A percentile compares a stretch with the other conserved stretches of the same genome.
These are phyloP conservation scores for Caerostris darwini DNA, from an alignment of 1,140 invertebrate species.

Conservation along the genomic window DNA sequence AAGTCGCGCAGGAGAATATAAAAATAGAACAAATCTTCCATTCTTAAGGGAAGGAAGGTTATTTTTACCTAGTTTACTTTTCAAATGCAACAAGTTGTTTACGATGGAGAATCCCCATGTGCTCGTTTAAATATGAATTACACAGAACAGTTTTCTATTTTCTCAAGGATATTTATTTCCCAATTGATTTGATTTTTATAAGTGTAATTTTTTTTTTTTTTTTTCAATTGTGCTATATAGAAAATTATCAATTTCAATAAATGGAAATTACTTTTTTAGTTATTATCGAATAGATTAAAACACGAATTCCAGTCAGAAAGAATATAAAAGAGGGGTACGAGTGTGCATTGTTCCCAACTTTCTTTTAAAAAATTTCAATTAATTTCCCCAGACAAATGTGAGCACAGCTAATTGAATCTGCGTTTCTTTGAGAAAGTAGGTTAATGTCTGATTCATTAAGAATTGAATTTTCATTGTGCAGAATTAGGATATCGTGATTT, in stretches of 20 bases:
- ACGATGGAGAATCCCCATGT: not conserved
- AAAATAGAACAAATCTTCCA: not conserved
- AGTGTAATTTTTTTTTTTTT: too few species aligned
- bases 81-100: not conserved
- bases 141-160: too few species aligned
- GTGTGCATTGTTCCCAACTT: not conserved
- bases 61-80: not conserved
- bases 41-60: not conserved
- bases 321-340: not conserved
- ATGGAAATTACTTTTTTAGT: too few species aligned
- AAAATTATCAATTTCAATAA: too few species aligned
- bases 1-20: not conserved
- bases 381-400: not conserved
- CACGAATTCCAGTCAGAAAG: not conserved
- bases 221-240: too few species aligned
- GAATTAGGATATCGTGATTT: too few species aligned
- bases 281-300: not conserved
- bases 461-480: not conserved
- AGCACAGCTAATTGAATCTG: not conserved
- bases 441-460: not conserved
- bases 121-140: not conserved
- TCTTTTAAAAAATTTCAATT: not conserved
- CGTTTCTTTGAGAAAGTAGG: not conserved
- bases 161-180: too few species aligned
- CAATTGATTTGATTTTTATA: too few species aligned